Evolutionary conservation across 2,888 invertebrate genomes (phyloP).

Genomic region (Chironomus tentans): DNA sequence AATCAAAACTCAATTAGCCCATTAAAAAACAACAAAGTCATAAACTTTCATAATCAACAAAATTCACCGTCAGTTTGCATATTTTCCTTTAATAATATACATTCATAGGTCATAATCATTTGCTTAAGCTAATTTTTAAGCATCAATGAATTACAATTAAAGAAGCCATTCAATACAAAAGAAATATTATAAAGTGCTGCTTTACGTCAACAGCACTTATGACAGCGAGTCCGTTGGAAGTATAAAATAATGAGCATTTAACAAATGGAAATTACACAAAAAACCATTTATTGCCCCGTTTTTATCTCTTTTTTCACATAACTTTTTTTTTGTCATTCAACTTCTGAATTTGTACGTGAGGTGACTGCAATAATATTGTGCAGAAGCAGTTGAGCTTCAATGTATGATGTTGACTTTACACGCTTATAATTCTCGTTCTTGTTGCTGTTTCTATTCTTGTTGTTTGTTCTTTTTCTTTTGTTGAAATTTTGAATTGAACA

Average conservation of each 20-base stretch:
- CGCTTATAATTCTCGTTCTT: background rate
- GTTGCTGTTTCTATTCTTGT: background rate
- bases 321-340: slow-evolving; percentile 5
- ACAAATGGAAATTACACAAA: slow-evolving; percentile 12
- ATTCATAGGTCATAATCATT: background rate
- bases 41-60: too few species aligned
- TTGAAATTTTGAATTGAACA: background rate
- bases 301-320: slow-evolving; percentile 4
- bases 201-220: background rate
- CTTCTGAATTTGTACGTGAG: slow-evolving; percentile 25
- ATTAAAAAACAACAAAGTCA: too few species aligned
- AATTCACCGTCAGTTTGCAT: too few species aligned
- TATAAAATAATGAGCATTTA: slow-evolving; percentile 14
- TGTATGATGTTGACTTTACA: background rate
- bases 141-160: background rate
- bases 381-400: background rate
- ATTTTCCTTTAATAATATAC: too few species aligned
- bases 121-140: background rate
- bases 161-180: background rate
- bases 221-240: background rate
- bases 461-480: too few species aligned
- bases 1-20: too few species aligned
- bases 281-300: background rate
- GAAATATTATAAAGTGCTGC: background rate
- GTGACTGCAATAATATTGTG: slow-evolving; percentile 5